Evolutionary conservation across 1,140 invertebrate species (phyloP), one percentile per base, ranked within the genome.

Genomic region (Diploscapter pachys): DNA sequence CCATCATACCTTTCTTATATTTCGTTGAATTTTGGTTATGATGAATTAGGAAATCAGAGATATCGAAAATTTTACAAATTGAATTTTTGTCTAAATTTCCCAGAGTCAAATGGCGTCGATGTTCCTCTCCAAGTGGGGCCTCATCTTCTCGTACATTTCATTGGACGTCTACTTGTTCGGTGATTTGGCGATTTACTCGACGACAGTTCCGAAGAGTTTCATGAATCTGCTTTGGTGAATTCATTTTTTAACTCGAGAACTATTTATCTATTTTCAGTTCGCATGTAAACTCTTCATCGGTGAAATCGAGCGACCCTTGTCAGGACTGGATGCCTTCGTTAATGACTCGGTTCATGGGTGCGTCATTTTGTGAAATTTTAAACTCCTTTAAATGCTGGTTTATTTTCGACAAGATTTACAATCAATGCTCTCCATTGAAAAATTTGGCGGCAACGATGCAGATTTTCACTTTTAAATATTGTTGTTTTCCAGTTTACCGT

Each of bases 111-210:
- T 99, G 93, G 93, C 94, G 4, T 89, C 90, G 54, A 86, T 98
- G 71, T 96, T 96, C 86, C 92, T 96, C 72, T 92, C 90, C 77
- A 92, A 90, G 88, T 84, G 89, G 68, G 94, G 93, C 5, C 87
- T 91, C 11, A 89, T 90, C 3, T 84, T 95, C 68, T 98, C 98
- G 85, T 98, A 95, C 84, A 78, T 93, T 5, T 92, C 92, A 76
- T 89, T 99, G n/a, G 91, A 91, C 80, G 88, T 96, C 9, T 99
- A 99, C 88, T 87, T 99, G 50, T 98, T 94, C 88, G 96, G 96
- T 71, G 96, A 99, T 88, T 88, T 99, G 73, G 91, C 94, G 63
- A 98, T 99, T 81, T 99, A 98, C 86, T 91, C 91, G 51, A 92
- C 94, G 8, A 95, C 93, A 4, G 92, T 98, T 13, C 91, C 93